Percentiles rank a stretch among this genome's conserved stretches.
phyloP scores from a whole-genome alignment of 2,797 vertebrate genomes.

The Kryptopterus vitreolus region DNA sequence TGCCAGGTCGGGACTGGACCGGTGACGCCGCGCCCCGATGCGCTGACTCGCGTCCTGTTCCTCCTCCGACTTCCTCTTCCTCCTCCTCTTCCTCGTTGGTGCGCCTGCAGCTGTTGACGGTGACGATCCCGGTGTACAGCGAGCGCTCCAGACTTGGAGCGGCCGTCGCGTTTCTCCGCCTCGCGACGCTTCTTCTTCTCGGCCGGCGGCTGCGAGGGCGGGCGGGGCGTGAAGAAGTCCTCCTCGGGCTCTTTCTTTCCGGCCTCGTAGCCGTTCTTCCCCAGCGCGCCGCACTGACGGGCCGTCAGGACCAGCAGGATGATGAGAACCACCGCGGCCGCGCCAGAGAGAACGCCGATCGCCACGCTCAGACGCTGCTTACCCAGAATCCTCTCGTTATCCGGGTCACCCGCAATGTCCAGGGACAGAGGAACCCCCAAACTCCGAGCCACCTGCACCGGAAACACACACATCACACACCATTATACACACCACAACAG shows the following conservation, averaged over 20 bases:
- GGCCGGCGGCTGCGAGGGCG: conserved; percentile 61
- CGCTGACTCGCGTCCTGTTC: conserved; percentile 81
- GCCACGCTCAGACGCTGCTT: conserved; percentile 93
- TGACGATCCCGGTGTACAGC: conserved; percentile 92
- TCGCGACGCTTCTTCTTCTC: conserved; percentile 70
- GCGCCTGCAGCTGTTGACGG: conserved; percentile 80
- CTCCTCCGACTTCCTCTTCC: conserved; percentile 86
- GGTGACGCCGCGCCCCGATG: conserved; percentile 83
- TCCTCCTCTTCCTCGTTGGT: conserved; percentile 71
- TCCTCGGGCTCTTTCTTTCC: conserved; percentile 94
- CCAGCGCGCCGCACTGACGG: conserved; percentile 89
- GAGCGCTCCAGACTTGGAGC: conserved; percentile 89
- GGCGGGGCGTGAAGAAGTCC: conserved; percentile 87
- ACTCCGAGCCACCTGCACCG: conserved; percentile 82
- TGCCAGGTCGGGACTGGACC: conserved; percentile 92
- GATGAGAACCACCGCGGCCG: conserved; percentile 89
- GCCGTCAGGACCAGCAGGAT: conserved; percentile 92
- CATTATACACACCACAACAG: too few species aligned
- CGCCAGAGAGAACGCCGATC: conserved; percentile 89
- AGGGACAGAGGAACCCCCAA: conserved; percentile 86
- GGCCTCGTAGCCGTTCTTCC: conserved; percentile 89
- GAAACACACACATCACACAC: too few species aligned
- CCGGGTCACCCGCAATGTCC: conserved; percentile 94
- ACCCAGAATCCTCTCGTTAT: conserved; percentile 84
- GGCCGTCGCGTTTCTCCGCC: conserved; percentile 64